Conservation (phyloP, 2,888 invertebrate species). For the Orchesellides sinensis region DNA sequence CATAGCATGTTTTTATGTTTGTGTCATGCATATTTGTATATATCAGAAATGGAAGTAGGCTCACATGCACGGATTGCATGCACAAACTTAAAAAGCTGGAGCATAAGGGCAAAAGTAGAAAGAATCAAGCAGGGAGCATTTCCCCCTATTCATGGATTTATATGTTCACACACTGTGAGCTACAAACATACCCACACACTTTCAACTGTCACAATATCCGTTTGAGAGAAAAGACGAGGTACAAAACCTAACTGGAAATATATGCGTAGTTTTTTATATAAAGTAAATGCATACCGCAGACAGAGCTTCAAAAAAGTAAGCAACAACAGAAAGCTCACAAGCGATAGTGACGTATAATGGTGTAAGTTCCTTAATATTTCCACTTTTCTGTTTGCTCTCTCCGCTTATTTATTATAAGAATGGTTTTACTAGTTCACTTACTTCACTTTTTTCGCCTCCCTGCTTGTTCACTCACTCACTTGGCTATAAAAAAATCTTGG, state of each 20-base stretch:
- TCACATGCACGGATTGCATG: background rate
- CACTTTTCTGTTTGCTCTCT: constrained; percentile 49
- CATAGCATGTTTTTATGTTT: background rate
- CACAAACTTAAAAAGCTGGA: background rate
- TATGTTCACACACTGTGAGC: background rate
- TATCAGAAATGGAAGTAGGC: background rate
- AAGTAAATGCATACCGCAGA: constrained; percentile 3
- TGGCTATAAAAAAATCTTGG: background rate
- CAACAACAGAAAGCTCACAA: constrained; percentile 15
- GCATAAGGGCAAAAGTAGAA: constrained; percentile 24
- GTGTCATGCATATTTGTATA: background rate
- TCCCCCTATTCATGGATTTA: constrained; percentile 23
- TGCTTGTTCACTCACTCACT: constrained; percentile 34
- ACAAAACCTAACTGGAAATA: background rate
- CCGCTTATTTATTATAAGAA: constrained; percentile 47
- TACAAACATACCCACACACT: background rate
- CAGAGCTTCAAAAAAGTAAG: background rate
- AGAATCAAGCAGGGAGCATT: constrained; percentile 32
- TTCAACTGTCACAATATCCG: background rate
- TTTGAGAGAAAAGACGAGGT: background rate
- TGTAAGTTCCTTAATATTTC: constrained; percentile 49
- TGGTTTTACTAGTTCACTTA: constrained; percentile 46
- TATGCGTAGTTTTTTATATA: background rate
- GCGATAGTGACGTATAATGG: constrained; percentile 11
- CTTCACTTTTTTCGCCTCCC: constrained; percentile 37